Evolutionary conservation across 23 tunicate species (phyloP).

Genomic region (Styela clava): DNA sequence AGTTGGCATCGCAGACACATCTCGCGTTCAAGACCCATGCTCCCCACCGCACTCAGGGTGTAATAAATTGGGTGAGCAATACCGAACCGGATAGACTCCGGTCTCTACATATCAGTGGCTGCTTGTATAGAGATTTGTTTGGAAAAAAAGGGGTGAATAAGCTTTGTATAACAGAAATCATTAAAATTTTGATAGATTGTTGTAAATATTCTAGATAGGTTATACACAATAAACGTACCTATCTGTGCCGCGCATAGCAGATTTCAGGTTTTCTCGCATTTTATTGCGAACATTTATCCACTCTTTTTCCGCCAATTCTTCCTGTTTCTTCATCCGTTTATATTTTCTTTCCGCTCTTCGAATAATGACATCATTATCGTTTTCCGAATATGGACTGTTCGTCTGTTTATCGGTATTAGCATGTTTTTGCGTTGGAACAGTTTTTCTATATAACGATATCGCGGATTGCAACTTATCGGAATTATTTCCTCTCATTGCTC

Average conservation of each 20-base stretch:
- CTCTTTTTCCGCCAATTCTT: slow-evolving; percentile 36
- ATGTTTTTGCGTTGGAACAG: neutral
- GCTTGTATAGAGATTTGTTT: too few species aligned
- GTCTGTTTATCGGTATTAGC: neutral
- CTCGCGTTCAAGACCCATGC: too few species aligned
- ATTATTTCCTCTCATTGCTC: slow-evolving; percentile 31
- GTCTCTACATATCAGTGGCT: too few species aligned
- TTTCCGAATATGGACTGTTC: neutral
- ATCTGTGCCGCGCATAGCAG: slow-evolving; percentile 48
- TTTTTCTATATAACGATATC: slow-evolving; percentile 19
- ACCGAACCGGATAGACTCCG: too few species aligned
- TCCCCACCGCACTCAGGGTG: too few species aligned
- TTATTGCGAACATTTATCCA: slow-evolving; percentile 29
- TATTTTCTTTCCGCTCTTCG: slow-evolving; percentile 36
- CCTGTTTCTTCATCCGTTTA: slow-evolving; percentile 43
- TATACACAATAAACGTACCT: slow-evolving; percentile 27
- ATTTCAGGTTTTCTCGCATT: slow-evolving; percentile 35
- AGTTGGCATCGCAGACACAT: too few species aligned
- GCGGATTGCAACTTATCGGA: slow-evolving; percentile 17
- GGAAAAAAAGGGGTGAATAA: too few species aligned
- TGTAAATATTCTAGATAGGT: too few species aligned
- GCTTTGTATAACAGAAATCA: too few species aligned
- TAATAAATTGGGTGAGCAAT: too few species aligned
- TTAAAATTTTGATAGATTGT: too few species aligned
- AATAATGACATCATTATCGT: neutral